Evolutionary conservation across 2,888 invertebrate species (phyloP).

Genomic region (Clanis bilineata): DNA sequence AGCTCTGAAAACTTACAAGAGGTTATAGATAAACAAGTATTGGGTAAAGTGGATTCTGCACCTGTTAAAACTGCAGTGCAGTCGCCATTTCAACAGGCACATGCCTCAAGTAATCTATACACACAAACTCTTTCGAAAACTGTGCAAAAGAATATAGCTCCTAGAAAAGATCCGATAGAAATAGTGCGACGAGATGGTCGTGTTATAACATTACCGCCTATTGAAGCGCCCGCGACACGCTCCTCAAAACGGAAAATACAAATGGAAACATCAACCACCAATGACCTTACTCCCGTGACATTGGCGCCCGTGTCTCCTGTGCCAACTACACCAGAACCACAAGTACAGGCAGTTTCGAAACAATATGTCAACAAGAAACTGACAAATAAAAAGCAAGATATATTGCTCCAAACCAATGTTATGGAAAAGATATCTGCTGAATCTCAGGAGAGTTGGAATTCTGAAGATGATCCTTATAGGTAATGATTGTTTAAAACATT

Average conservation of each 20-base stretch:
- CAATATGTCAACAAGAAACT: conserved; percentile 68
- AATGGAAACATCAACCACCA: conserved; percentile 42
- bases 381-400: conserved; percentile 55
- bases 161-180: conserved; percentile 85
- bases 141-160: conserved; percentile 46
- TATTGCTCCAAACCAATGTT: conserved; percentile 34
- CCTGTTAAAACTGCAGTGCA: conserved; percentile 42
- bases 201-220: conserved; percentile 89
- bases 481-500: conserved; percentile 37
- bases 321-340: conserved; percentile 54
- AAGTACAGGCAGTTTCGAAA: conserved; percentile 54
- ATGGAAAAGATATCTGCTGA: conserved; percentile 74
- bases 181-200: conserved; percentile 88
- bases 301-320: conserved; percentile 43
- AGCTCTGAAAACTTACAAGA: conserved; percentile 86
- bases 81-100: conserved; percentile 42
- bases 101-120: conserved; percentile 44
- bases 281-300: conserved; percentile 31
- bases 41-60: conserved; percentile 71
- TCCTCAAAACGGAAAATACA: conserved; percentile 86
- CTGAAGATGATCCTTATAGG: conserved; percentile 96
- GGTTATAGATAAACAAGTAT: conserved; percentile 86
- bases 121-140: conserved; percentile 53
- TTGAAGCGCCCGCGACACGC: conserved; percentile 91
- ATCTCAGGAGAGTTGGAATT: conserved; percentile 86